Evolutionary conservation across 2,113 vertebrate genomes (phyloP).

Genomic region (Nannobrachium achirus): DNA sequence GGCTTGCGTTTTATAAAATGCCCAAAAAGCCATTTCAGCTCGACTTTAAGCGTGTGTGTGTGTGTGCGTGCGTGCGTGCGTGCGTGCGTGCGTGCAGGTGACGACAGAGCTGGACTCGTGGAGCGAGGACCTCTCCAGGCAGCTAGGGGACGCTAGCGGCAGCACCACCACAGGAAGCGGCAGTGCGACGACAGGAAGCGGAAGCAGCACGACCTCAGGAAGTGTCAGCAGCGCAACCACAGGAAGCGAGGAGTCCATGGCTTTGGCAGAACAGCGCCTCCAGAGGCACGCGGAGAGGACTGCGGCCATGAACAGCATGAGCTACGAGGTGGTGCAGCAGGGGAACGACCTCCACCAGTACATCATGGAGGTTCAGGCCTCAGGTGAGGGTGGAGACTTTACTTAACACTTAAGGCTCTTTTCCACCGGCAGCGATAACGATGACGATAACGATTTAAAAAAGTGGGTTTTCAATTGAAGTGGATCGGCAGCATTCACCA

Average conservation of each 20-base stretch:
- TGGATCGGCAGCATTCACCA: no score
- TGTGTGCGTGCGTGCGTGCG: neutral
- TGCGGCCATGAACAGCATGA: conserved; percentile 97
- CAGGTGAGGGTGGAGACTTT: conserved; percentile 87
- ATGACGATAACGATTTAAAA: no score
- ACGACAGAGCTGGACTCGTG: conserved; percentile 94
- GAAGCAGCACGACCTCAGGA: neutral
- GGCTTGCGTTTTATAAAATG: no score
- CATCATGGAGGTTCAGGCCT: conserved; percentile 98
- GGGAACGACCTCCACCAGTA: conserved; percentile 98
- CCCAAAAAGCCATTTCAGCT: no score
- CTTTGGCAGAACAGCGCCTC: conserved; percentile 91
- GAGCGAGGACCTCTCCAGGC: conserved; percentile 95
- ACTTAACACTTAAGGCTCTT: no score
- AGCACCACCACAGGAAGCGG: neutral
- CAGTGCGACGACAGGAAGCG: conserved; percentile 29
- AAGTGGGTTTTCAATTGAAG: no score
- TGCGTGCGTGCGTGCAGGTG: conserved; percentile 77
- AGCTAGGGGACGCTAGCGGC: conserved; percentile 65
- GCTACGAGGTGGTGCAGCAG: conserved; percentile 97
- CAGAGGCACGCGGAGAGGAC: conserved; percentile 94
- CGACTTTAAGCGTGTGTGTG: neutral
- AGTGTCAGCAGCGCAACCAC: conserved; percentile 40
- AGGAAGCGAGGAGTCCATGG: conserved; percentile 84
- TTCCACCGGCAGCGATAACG: no score